Percentiles rank a stretch among this genome's conserved stretches.
These are phyloP conservation scores for Lordiphosa mommai DNA, from an alignment of 1,140 invertebrate genomes.

Conservation along the genomic window DNA sequence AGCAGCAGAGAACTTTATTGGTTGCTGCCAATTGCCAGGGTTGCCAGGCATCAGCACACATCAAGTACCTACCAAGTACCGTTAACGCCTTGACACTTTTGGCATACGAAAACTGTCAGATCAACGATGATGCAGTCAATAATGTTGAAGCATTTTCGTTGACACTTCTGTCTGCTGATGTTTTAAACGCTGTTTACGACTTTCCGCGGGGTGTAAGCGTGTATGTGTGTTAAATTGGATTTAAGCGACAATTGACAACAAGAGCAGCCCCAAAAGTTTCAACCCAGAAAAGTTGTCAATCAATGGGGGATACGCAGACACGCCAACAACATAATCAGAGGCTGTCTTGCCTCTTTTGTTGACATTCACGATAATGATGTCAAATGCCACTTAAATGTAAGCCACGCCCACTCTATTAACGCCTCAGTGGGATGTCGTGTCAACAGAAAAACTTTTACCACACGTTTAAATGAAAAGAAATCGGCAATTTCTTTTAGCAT, in stretches of 20 bases:
- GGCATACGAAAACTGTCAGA: slow-evolving; percentile 59
- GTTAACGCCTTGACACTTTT: slow-evolving; percentile 56
- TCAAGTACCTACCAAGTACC: background rate
- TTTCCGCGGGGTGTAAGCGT: slow-evolving; percentile 5
- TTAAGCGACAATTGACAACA: slow-evolving; percentile 72
- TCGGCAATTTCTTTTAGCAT: slow-evolving; percentile 39
- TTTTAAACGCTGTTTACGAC: slow-evolving; percentile 51
- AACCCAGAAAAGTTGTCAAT: slow-evolving; percentile 51
- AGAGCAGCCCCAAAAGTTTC: slow-evolving; percentile 38
- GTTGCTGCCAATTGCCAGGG: slow-evolving; percentile 20
- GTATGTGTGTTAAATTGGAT: slow-evolving; percentile 64
- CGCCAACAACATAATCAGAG: slow-evolving; percentile 45
- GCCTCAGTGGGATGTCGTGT: slow-evolving; percentile 14
- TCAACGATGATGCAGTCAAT: slow-evolving; percentile 69
- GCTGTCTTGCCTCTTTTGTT: slow-evolving; percentile 41
- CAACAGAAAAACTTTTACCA: slow-evolving; percentile 45
- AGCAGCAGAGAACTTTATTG: slow-evolving; percentile 18
- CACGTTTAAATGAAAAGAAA: no score
- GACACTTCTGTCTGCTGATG: slow-evolving; percentile 15
- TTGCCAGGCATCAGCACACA: slow-evolving; percentile 2
- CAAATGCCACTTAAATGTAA: slow-evolving; percentile 67
- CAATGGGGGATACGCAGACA: slow-evolving; percentile 22
- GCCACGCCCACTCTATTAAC: slow-evolving; percentile 14
- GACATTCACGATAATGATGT: slow-evolving; percentile 72
- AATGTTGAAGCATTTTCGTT: slow-evolving; percentile 42